A percentile compares a stretch with the other conserved stretches of the same genome.
Conservation (phyloP, 2,113 vertebrate species). For the Himantopus leucocephalus region DNA sequence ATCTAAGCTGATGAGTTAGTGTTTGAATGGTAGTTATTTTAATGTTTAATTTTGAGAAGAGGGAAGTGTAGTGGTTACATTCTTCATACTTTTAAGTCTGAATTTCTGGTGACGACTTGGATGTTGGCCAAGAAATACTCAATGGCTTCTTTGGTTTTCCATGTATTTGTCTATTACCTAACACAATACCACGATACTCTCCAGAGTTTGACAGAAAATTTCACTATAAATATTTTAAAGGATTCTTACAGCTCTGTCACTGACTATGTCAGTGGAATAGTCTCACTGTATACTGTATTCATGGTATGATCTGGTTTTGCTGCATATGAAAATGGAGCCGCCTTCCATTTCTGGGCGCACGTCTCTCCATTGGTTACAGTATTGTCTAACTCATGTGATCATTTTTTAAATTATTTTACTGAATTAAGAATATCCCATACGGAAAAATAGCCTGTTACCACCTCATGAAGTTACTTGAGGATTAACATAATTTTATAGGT, state of each 20-base stretch:
- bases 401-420: neutral
- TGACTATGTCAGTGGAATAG: neutral
- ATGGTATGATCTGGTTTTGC: neutral
- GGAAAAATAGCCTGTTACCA: constrained; percentile 4
- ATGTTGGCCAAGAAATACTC: neutral
- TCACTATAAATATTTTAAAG: neutral
- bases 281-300: neutral
- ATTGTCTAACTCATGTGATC: neutral
- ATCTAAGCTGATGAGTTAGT: constrained; percentile 14
- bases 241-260: neutral
- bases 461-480: constrained; percentile 26
- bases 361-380: neutral
- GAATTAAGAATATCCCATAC: neutral
- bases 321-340: neutral
- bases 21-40: constrained; percentile 52
- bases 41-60: constrained; percentile 41
- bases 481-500: constrained; percentile 23
- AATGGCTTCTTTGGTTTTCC: neutral
- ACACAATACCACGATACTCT: neutral
- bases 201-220: neutral
- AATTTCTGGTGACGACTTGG: neutral
- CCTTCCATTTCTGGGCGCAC: neutral
- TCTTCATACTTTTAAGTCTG: neutral
- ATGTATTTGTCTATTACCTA: neutral
- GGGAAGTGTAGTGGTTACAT: neutral